Base-by-base conservation (phyloP, 1,140 invertebrate genomes). In the Goniozus legneri region DNA sequence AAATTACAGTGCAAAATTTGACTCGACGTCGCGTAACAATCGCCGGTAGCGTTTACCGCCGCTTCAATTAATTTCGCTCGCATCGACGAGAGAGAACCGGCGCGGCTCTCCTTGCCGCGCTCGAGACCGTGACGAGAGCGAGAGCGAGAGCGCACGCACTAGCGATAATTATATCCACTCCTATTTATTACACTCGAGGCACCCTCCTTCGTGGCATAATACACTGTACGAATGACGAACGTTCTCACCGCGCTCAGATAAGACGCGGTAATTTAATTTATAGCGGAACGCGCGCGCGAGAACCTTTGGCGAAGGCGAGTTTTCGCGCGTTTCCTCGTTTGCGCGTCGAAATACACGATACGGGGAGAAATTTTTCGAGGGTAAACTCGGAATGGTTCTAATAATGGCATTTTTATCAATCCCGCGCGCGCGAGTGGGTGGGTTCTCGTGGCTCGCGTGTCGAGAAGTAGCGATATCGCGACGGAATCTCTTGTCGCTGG, bases 401-500 rank as follows among this genome's bases (percentile, higher is more conserved):
- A n/a, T n/a, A n/a, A n/a, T n/a, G n/a, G n/a, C n/a, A 4, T 27
- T 27, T 27, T 27, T 4, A 27, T 27, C 24, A 27, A 27, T 7
- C 3, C 8, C 10, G n/a, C 21, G 8, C 14, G 34, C n/a, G 21
- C 31, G 37, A 24, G 21, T 27, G 20, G 31, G 19, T 31, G 46
- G 44, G 50, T 54, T 60, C 45, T 47, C 46, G 54, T 50, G 58
- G n/a, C 15, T 56, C 59, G 58, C 58, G 58, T 60, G 58, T 52
- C 56, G 30, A 42, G 44, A 50, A 47, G 48, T 48, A 46, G 47
- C 50, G 54, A 52, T 69, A 68, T 69, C 67, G 50, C 43, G 33
- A 43, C 50, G 54, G 60, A 61, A 69, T 68, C 67, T 67, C 54
- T 52, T 65, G 62, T 64, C 64, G 52, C 61, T 54, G 49, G 51